Evolutionary conservation across 64 coral and sea anemone genomes (phyloP), one percentile per base, ranked within the genome.

Genomic region (Pachyseris speciosa): DNA sequence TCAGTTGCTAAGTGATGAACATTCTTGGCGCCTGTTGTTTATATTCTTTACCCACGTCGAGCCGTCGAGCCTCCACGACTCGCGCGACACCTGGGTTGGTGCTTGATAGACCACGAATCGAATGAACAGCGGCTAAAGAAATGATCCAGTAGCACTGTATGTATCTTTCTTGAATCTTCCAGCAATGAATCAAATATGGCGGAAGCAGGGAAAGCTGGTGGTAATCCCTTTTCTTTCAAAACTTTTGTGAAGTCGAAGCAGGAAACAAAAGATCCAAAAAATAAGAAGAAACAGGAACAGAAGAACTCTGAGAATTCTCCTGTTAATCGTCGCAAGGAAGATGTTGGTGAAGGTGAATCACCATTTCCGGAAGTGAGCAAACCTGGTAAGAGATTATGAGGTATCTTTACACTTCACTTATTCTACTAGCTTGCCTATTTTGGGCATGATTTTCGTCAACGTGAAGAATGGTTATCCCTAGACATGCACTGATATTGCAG

Each of bases 141-240:
- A 45, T 45, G 11, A 55, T 16, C 51, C 20, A 13, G 51, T 49
- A 0, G 11, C 19, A 13, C 13, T 68, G 65, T 68, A 17, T 36
- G 65, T 8, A 68, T 1, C 65, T 15, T 11, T 19, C 34, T 5
- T 68, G 29, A 33, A 68, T 68, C 65, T 57, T 55, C 32, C 47
- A 9, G 28, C 2, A 49, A 79, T 36, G 29, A 37, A 30, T 36
- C n/a, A 17, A 41, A 81, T 9, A 81, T 81, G 77, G 77, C 77
- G 52, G 77, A 81, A 20, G 17, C 17, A 16, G 36, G 9, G 26
- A 12, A 19, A 19, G 29, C 37, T 0, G 37, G 37, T 0, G 53
- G 39, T 22, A 81, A 81, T 40, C 77, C 77, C 5, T 81, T 81
- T 40, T 81, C 77, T 61, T 81, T 81, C 25, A 81, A 81, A 33